Base-by-base conservation (phyloP, 2,797 vertebrate genomes). In the Leptatherina wallacei region DNA sequence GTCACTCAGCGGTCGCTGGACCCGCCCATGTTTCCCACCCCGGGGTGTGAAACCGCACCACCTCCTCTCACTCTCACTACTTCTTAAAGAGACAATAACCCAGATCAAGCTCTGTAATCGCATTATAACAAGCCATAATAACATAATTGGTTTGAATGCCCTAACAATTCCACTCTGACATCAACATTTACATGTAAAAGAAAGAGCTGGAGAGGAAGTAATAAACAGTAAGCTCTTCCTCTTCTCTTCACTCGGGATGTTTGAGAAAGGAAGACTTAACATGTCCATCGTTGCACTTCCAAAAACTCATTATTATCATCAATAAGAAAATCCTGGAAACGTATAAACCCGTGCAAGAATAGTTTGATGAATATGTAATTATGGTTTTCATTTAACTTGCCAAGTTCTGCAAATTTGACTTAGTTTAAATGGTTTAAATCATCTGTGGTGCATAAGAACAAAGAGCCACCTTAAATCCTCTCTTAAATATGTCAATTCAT, bases 11-110 rank as follows among this genome's bases (percentile, higher is more conserved):
- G 67, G 60, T 56, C 10, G 3, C 18, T 64, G 69, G 78, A 55
- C 84, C 94, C 95, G 89, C 93, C 95, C 22, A 82, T 63, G 86
- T 95, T 96, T 96, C 95, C 95, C 96, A 96, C 96, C 94, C 95
- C 71, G 94, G 90, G 95, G 97, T 97, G 97, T 96, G 96, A 98
- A 90, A 90, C 90, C 92, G 88, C 89, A 76, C 84, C 87, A 65
- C 91, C 90, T 79, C 89, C 86, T 64, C 80, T 86, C 91, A 93
- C 92, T 93, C 92, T 92, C 90, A 81, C 91, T 93, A 83, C 87
- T 88, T 85, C 91, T 93, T 92, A 93, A 93, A 93, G 89, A 78
- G 77, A 86, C 91, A 90, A 85, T 81, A 81, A 65, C 88, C 24
- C 67, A 64, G 76, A 79, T 84, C 84, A 77, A 38, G 71, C 82